phyloP scores from a whole-genome alignment of 2,113 vertebrate species.

The Cyanocitta stelleri region DNA sequence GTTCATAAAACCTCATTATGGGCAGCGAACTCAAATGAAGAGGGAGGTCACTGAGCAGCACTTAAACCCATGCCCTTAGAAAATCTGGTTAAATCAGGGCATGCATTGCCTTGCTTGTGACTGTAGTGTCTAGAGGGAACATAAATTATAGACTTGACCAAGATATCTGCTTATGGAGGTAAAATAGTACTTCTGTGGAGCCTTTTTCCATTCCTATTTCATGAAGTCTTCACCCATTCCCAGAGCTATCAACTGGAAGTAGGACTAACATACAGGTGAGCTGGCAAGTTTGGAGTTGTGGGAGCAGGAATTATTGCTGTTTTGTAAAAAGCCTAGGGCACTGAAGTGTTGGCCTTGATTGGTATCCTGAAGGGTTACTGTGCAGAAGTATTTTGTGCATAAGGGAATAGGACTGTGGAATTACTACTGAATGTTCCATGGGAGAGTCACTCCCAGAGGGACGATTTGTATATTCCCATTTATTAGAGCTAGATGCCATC shows the following conservation, averaged over 20 bases:
- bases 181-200: background rate
- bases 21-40: background rate
- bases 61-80: background rate
- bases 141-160: background rate
- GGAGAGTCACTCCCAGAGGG: background rate
- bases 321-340: background rate
- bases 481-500: background rate
- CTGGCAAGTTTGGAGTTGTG: background rate
- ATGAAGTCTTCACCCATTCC: background rate
- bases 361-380: background rate
- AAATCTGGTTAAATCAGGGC: background rate
- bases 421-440: background rate
- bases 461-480: background rate
- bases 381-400: background rate
- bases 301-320: background rate
- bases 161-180: background rate
- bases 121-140: background rate
- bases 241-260: background rate
- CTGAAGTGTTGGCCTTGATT: background rate
- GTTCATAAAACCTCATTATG: background rate
- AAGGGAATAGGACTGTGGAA: background rate
- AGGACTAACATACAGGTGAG: background rate
- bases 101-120: background rate
- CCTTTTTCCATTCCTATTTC: background rate
- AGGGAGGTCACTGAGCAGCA: background rate